Base-by-base conservation (phyloP, 2,113 vertebrate species). In the Lepisosteus osseus region DNA sequence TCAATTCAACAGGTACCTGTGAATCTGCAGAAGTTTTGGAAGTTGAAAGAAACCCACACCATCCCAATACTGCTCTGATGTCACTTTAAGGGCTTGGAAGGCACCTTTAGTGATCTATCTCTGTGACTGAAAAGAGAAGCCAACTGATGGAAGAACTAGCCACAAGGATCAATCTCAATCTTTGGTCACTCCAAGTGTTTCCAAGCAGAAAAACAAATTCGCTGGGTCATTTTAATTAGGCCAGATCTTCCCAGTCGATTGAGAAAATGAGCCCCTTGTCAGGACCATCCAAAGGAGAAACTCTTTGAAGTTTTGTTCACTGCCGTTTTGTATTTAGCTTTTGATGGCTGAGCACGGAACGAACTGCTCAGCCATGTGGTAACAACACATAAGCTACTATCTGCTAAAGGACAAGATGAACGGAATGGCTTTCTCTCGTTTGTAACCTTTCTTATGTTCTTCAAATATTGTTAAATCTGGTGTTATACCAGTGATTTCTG, bases 171-270 rank as follows among this genome's bases (percentile, higher is more conserved):
- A 8, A 6, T 12, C 56, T 40, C 4, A 6, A 55, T 2, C 12
- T 0, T 1, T 12, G 12, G 47, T 9, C 3, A 29, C 7, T 29
- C 11, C 41, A 11, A 29, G 12, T 61, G 15, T 1, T n/a, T 4
- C 15, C 11, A 8, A 41, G 0, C 15, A 6, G 3, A 8, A 15
- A 3, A 15, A 61, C 14, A 90, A 83, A 76, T 88, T 90, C 73
- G 84, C 56, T 59, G 55, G 88, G 12, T 73, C 87, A 2, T 91
- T 90, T 79, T 89, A 79, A 72, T 67, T 86, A 78, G 67, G 83
- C 83, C 47, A 0, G 57, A 0, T 43, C 71, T 54, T 29, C 74
- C 7, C 51, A 1, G 5, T 9, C 15, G 0, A 14, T n/a, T 4
- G 3, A n/a, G 8, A 29, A 15, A 47, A 4, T 15, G 7, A 42